A percentile compares a stretch with the other conserved stretches of the same genome.
These are phyloP conservation scores for Cecropterus lyciades DNA, from an alignment of 1,140 invertebrate genomes.

Conservation along the genomic window DNA sequence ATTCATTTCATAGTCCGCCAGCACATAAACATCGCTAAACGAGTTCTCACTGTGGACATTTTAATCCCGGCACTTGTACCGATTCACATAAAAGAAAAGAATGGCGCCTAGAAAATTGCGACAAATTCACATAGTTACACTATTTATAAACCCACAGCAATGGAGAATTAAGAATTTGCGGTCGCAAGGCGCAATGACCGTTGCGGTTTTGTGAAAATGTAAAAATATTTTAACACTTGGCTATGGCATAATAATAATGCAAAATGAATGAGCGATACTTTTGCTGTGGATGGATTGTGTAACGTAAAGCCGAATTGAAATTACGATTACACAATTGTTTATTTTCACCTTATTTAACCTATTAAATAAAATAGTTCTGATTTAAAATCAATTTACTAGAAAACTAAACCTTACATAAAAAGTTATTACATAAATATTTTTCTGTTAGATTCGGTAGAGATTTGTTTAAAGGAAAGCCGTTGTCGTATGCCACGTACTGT, in stretches of 20 bases:
- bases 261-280: conserved; percentile 8
- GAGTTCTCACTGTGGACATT: conserved; percentile 27
- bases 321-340: too few relatives aligned
- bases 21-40: conserved; percentile 26
- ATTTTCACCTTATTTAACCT: too few relatives aligned
- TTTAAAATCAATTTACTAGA: too few relatives aligned
- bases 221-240: conserved; percentile 30
- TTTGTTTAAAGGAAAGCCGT: too few relatives aligned
- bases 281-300: background rate
- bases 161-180: conserved; percentile 41
- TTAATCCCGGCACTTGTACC: conserved; percentile 24
- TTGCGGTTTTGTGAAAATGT: conserved; percentile 34
- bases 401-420: too few relatives aligned
- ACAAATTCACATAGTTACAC: conserved; percentile 43
- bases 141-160: conserved; percentile 40
- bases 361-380: too few relatives aligned
- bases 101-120: conserved; percentile 40
- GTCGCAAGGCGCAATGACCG: conserved; percentile 42
- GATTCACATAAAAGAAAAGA: conserved; percentile 35
- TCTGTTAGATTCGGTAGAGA: too few relatives aligned
- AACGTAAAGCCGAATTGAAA: too few relatives aligned
- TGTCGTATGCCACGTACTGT: too few relatives aligned
- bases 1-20: background rate
- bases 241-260: conserved; percentile 8
- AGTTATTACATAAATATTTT: too few relatives aligned